These are phyloP conservation scores for Chloroclystis v-ata DNA, from an alignment of 2,888 invertebrate genomes.

Conservation along the genomic window DNA sequence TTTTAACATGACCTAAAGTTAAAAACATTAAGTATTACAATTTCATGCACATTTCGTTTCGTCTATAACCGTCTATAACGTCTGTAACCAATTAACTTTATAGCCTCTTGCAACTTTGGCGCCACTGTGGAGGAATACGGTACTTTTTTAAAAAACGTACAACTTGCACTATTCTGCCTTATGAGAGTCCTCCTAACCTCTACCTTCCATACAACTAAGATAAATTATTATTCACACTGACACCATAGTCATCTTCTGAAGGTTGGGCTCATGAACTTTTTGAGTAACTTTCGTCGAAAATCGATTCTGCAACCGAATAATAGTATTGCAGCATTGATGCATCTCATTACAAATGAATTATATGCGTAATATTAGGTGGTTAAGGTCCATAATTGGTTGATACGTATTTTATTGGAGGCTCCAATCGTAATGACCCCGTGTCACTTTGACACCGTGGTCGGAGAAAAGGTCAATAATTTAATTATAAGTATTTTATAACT, in stretches of 20 bases:
- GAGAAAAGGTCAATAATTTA: conserved; percentile 19
- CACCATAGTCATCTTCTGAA: conserved; percentile 21
- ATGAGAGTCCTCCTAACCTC: too few relatives aligned
- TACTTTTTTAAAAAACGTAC: too few relatives aligned
- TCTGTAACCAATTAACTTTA: too few relatives aligned
- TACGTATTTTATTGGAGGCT: too few relatives aligned
- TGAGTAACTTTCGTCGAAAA: conserved; percentile 25
- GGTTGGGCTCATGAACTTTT: conserved; percentile 23
- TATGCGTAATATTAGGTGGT: conserved; percentile 9
- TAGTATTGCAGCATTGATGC: conserved; percentile 28
- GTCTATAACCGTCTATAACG: too few relatives aligned
- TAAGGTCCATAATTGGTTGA: conserved; percentile 8
- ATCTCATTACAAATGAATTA: conserved; percentile 21
- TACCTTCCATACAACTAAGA: conserved; percentile 14
- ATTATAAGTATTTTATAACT: conserved; percentile 4
- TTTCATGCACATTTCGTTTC: too few relatives aligned
- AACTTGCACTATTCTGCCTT: too few relatives aligned
- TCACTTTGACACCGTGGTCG: conserved; percentile 1
- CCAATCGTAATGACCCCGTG: conserved; percentile 7
- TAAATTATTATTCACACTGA: conserved; percentile 20
- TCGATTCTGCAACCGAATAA: conserved; percentile 33
- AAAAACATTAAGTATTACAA: too few relatives aligned
- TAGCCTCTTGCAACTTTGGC: too few relatives aligned
- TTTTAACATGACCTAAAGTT: too few relatives aligned
- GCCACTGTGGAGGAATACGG: too few relatives aligned